phyloP scores from a whole-genome alignment of 2,113 vertebrate species.

The Thamnaconus septentrionalis region DNA sequence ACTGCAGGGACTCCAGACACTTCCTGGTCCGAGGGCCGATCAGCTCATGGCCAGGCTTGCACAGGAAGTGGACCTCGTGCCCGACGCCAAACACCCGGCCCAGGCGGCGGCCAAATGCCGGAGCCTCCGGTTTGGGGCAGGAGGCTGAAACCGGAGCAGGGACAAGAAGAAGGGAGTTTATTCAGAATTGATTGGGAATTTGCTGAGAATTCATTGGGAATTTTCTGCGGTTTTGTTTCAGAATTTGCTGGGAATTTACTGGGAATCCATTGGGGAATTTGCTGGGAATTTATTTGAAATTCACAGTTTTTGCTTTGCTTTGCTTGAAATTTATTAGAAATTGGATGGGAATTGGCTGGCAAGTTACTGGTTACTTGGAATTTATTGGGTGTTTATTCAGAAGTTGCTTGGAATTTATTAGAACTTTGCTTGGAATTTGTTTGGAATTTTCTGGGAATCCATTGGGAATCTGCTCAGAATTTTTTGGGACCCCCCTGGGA shows the following conservation, averaged over 20 bases:
- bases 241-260: constrained; percentile 10
- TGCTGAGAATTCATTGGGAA: too few species aligned
- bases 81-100: constrained; percentile 72
- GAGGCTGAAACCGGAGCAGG: constrained; percentile 51
- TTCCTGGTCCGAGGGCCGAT: constrained; percentile 75
- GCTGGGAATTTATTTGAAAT: too few species aligned
- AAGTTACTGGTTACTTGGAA: too few species aligned
- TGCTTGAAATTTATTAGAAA: too few species aligned
- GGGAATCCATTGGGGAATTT: constrained; percentile 11
- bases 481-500: too few species aligned
- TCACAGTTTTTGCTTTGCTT: too few species aligned
- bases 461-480: too few species aligned
- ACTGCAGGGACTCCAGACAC: constrained; percentile 77
- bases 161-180: not conserved
- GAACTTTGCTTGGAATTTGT: too few species aligned
- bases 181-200: constrained; percentile 21
- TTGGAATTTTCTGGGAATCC: too few species aligned
- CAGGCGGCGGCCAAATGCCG: constrained; percentile 76
- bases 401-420: too few species aligned
- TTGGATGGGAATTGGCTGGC: too few species aligned
- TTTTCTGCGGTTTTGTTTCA: not conserved
- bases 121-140: constrained; percentile 71
- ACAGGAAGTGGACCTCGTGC: constrained; percentile 83
- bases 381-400: too few species aligned
- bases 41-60: constrained; percentile 74